Evolutionary conservation across 2,113 vertebrate species (phyloP).

Genomic region (Todiramphus chloris): DNA sequence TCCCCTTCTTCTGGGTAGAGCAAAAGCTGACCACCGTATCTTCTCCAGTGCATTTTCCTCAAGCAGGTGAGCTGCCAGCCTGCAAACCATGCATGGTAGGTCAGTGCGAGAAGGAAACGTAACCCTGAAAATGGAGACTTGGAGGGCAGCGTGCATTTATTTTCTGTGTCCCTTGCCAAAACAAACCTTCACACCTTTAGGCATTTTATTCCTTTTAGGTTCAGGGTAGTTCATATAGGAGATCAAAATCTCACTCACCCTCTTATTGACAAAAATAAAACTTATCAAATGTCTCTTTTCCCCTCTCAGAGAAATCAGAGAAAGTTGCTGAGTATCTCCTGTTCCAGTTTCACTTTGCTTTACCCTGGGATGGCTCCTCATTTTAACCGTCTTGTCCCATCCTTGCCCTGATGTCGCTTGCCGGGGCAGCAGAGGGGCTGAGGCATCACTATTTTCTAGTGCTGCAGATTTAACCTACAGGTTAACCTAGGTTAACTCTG

Average conservation of each 20-base stretch:
- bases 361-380: background rate
- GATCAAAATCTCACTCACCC: background rate
- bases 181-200: background rate
- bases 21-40: background rate
- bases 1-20: background rate
- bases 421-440: too few relatives aligned
- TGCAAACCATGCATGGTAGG: background rate
- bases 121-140: background rate
- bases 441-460: background rate
- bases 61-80: background rate
- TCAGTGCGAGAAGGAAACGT: background rate
- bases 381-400: background rate
- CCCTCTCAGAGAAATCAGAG: background rate
- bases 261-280: background rate
- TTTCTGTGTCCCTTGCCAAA: background rate
- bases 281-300: rapidly evolving
- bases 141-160: background rate
- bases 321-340: background rate
- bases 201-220: background rate
- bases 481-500: too few relatives aligned
- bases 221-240: background rate
- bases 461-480: background rate
- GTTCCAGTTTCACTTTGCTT: background rate
- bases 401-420: background rate
- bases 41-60: background rate